Percentiles rank a stretch among this genome's conserved stretches.
Evolutionary conservation across 2,113 vertebrate species (phyloP).

Genomic region (Xenotilapia caudafasciata): DNA sequence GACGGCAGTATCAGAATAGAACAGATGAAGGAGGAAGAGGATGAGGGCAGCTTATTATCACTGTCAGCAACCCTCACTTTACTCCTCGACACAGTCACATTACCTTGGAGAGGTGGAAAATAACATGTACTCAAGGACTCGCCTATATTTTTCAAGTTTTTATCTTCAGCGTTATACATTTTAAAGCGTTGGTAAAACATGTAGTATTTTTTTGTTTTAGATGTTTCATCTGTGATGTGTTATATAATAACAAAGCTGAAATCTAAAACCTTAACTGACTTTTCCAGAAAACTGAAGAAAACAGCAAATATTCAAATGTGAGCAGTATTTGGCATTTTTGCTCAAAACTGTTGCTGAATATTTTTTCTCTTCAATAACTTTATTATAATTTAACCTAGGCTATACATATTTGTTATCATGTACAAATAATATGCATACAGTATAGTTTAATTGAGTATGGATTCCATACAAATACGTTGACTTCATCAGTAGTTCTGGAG

Average conservation of each 20-base stretch:
- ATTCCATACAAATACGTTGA: neutral
- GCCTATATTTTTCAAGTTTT: neutral
- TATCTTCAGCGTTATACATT: neutral
- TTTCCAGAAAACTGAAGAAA: neutral
- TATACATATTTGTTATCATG: neutral
- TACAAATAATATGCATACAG: neutral
- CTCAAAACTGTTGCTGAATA: neutral
- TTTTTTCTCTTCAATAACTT: neutral
- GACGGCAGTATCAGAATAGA: conserved; percentile 23
- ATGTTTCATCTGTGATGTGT: neutral
- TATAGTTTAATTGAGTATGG: neutral
- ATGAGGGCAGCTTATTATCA: neutral
- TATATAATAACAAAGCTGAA: neutral
- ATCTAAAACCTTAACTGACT: neutral
- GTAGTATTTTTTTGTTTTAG: neutral
- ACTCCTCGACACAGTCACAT: neutral
- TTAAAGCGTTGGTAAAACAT: neutral
- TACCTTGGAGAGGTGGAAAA: neutral
- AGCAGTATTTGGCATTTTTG: neutral
- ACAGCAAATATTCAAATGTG: rapidly evolving
- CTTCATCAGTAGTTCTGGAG: neutral
- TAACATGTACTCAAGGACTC: neutral
- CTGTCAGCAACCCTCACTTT: conserved; percentile 29
- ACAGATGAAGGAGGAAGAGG: neutral
- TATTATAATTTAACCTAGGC: neutral